These are phyloP conservation scores for Acanthurus tractus DNA, from an alignment of 2,797 vertebrate genomes.

Conservation along the genomic window DNA sequence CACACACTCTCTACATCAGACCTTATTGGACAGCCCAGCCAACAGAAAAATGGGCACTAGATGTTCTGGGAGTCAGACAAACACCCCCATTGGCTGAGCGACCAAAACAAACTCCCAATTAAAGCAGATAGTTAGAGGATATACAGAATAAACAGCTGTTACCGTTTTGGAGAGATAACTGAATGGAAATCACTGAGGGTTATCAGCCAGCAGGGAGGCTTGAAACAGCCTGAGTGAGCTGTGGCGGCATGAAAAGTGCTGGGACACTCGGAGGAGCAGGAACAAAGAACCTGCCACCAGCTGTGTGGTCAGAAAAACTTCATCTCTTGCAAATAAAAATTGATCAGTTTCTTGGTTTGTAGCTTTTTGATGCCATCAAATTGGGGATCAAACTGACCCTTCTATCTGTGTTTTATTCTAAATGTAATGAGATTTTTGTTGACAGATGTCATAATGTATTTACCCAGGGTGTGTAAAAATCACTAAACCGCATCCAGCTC, in stretches of 20 bases:
- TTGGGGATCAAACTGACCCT: neutral
- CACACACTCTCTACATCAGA: neutral
- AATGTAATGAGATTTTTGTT: constrained; percentile 6
- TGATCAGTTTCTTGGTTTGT: constrained; percentile 1
- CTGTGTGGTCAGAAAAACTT: neutral
- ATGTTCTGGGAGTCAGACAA: constrained; percentile 40
- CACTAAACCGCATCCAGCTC: constrained; percentile 19
- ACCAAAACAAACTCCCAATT: constrained; percentile 63
- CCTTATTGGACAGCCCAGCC: constrained; percentile 20
- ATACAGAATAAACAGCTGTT: constrained; percentile 62
- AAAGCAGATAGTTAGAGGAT: constrained; percentile 54
- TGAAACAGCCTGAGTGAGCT: constrained; percentile 11
- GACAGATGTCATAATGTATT: constrained; percentile 20
- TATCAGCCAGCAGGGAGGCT: constrained; percentile 26
- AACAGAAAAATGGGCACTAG: constrained; percentile 29
- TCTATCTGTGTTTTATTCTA: constrained; percentile 3
- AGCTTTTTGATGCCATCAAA: constrained; percentile 18
- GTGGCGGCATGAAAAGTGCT: constrained; percentile 16
- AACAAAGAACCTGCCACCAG: constrained; percentile 16
- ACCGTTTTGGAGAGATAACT: constrained; percentile 46
- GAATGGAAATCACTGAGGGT: constrained; percentile 6
- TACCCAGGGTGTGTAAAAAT: constrained; percentile 5
- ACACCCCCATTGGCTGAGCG: constrained; percentile 35
- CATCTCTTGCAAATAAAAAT: constrained; percentile 7
- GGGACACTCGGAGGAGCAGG: constrained; percentile 17